Percentiles rank a stretch among this genome's conserved stretches.
These are phyloP conservation scores for Aldabrachelys gigantea DNA, from an alignment of 2,113 vertebrate species.

Conservation along the genomic window DNA sequence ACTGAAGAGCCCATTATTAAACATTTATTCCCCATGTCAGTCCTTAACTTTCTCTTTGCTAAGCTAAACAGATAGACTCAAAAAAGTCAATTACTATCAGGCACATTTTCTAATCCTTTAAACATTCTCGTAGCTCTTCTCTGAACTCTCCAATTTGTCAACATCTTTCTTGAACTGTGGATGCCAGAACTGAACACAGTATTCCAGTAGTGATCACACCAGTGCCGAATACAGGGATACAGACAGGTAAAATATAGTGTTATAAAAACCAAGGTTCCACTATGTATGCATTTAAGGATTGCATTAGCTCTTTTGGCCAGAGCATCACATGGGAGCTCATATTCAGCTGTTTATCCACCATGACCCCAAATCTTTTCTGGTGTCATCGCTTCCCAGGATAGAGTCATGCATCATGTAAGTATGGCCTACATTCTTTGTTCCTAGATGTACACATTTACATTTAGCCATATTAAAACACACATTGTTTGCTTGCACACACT, in stretches of 20 bases:
- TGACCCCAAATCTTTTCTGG: not conserved
- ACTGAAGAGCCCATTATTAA: not conserved
- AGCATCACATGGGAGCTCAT: not conserved
- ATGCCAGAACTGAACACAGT: not conserved
- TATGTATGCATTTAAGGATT: not conserved
- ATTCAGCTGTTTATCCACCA: not conserved
- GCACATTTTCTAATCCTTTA: not conserved
- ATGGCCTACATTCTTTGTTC: not conserved
- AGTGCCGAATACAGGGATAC: not conserved
- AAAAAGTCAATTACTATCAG: not conserved
- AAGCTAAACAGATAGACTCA: not conserved
- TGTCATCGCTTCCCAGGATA: not conserved
- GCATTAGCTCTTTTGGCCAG: not conserved
- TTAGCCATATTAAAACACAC: not conserved
- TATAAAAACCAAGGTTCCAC: not conserved
- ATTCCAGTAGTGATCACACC: not conserved
- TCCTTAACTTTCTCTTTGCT: not conserved
- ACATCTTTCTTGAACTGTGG: not conserved
- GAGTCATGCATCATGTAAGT: not conserved
- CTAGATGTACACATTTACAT: not conserved
- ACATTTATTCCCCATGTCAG: not conserved
- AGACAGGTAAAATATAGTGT: not conserved
- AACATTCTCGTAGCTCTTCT: not conserved
- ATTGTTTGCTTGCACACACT: not conserved
- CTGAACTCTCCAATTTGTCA: no score